Base-by-base conservation (phyloP, 2,888 invertebrate species). In the Blastobasis lacticolella region DNA sequence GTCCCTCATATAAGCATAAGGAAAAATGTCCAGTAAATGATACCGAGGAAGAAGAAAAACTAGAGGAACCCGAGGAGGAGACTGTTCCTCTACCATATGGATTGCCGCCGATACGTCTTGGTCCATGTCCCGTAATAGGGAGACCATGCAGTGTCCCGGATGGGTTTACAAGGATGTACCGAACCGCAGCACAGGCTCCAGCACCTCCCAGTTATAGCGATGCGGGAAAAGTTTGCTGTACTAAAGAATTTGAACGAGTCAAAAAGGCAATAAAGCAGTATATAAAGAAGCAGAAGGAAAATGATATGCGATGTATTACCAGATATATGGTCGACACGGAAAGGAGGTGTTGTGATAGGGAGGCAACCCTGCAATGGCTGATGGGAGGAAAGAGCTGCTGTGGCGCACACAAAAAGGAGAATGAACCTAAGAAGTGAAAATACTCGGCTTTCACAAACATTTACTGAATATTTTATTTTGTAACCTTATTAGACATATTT, bases 131-230 rank as follows among this genome's bases (percentile, higher is more conserved):
- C 47, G 75, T 88, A 6, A 60, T 86, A 59, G 87, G 88, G 38
- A 75, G 81, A 58, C 88, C 88, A 9, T 88, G 88, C 53, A 62
- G 78, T 9, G 76, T 78, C 1, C 82, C 87, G 9, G 87, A 88
- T 54, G 88, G 88, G 10, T 88, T 85, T 51, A 78, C 85, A 10
- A 80, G 76, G 57, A 87, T 88, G 87, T 87, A 87, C 54, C 87
- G 73, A 55, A 80, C 65, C 23, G 86, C 78, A 42, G 73, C 64
- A 7, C 54, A 74, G 50, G 75, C 83, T 42, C 52, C 73, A 1
- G 63, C 64, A 50, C 86, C 84, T 6, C 77, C 79, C 0, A 87
- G 85, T 57, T 82, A 81, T 55, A 76, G 74, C 48, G 75, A 82
- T 36, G 81, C 81, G 4, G 87, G 87, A 5, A 87, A 87, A 73